Evolutionary conservation across 2,797 vertebrate genomes (phyloP).

Genomic region (Diplodus puntazzo): DNA sequence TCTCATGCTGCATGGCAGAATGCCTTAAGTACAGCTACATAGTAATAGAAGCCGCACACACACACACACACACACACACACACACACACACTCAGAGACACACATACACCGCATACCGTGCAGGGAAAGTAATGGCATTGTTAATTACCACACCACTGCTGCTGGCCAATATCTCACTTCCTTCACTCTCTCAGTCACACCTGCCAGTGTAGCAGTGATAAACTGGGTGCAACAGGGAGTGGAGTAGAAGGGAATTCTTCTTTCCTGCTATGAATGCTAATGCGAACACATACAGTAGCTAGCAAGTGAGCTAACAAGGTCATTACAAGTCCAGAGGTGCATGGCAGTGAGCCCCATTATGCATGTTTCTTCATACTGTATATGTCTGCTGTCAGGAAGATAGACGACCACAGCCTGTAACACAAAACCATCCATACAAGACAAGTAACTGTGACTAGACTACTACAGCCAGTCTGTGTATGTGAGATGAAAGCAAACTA

Average conservation of each 20-base stretch:
- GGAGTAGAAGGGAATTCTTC: slow-evolving; percentile 39
- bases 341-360: slow-evolving; percentile 54
- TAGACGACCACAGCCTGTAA: slow-evolving; percentile 30
- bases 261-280: slow-evolving; percentile 61
- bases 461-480: neutral
- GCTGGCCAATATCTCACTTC: slow-evolving; percentile 69
- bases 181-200: slow-evolving; percentile 65
- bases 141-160: slow-evolving; percentile 72
- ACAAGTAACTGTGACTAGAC: slow-evolving; percentile 11
- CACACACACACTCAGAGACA: slow-evolving; percentile 24
- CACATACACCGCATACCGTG: slow-evolving; percentile 30
- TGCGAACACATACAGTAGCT: slow-evolving; percentile 53
- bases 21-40: slow-evolving; percentile 25
- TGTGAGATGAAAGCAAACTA: neutral
- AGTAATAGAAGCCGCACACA: slow-evolving; percentile 29
- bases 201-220: slow-evolving; percentile 74
- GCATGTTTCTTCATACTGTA: slow-evolving; percentile 32
- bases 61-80: slow-evolving; percentile 22
- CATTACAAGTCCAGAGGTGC: slow-evolving; percentile 64
- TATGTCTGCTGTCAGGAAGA: slow-evolving; percentile 48
- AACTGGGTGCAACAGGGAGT: slow-evolving; percentile 56
- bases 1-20: slow-evolving; percentile 30
- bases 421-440: slow-evolving; percentile 19
- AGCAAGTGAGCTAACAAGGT: slow-evolving; percentile 64
- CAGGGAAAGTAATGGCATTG: slow-evolving; percentile 62